A percentile compares a stretch with the other conserved stretches of the same genome.
These are phyloP conservation scores for Triplophysa dalaica DNA, from an alignment of 2,113 vertebrate genomes.

Conservation along the genomic window DNA sequence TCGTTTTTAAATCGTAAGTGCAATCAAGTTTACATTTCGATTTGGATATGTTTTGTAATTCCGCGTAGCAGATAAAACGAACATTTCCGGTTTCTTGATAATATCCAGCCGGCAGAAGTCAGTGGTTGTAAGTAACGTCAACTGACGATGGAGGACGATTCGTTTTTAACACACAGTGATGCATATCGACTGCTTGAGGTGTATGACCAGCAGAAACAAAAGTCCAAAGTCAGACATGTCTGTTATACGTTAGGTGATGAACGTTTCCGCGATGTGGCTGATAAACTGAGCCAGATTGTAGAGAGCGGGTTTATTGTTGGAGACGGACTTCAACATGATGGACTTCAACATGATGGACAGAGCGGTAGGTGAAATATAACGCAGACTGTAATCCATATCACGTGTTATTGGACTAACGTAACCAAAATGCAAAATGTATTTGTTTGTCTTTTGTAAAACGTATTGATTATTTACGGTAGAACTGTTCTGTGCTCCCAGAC, in stretches of 20 bases:
- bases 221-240: not conserved
- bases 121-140: not conserved
- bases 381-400: not conserved
- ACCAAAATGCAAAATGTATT: not conserved
- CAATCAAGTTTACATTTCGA: not conserved
- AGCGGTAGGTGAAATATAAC: conserved; percentile 18
- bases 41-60: not conserved
- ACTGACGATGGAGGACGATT: not conserved
- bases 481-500: not conserved
- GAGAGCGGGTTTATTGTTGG: conserved; percentile 5
- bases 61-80: no score
- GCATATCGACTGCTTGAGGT: conserved; percentile 46
- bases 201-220: conserved; percentile 34
- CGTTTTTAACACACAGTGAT: not conserved
- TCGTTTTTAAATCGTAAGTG: not conserved
- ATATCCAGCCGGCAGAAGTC: not conserved
- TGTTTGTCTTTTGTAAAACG: not conserved
- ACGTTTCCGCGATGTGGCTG: conserved; percentile 19
- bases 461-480: not conserved
- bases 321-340: not conserved
- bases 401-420: not conserved
- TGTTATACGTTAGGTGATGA: not conserved
- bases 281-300: conserved; percentile 45
- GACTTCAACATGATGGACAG: not conserved
- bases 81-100: not conserved